Evolutionary conservation across 2,888 invertebrate species (phyloP).

Genomic region (Melanargia galathea): DNA sequence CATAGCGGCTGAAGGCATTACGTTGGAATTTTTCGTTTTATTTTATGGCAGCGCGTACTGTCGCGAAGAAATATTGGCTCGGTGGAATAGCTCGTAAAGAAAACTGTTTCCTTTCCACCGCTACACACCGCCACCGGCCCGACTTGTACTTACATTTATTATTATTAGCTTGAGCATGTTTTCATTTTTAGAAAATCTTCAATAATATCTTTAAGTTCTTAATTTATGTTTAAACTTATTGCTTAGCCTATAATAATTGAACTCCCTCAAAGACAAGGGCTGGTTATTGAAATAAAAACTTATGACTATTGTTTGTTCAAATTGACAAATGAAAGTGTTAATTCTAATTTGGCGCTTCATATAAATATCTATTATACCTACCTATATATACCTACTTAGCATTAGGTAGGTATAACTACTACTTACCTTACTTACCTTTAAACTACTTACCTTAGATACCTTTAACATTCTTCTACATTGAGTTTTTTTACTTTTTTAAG

Average conservation of each 20-base stretch:
- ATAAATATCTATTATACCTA: too few relatives aligned
- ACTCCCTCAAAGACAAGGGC: too few relatives aligned
- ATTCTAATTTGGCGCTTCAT: too few relatives aligned
- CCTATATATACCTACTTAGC: too few relatives aligned
- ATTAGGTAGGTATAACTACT: too few relatives aligned
- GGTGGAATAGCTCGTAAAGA: slow-evolving; percentile 82
- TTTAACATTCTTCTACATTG: too few relatives aligned
- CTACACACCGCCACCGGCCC: slow-evolving; percentile 73
- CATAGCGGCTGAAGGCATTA: slow-evolving; percentile 72
- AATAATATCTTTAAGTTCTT: background rate
- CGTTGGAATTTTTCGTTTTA: slow-evolving; percentile 82
- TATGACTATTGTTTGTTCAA: too few relatives aligned
- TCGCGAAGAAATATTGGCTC: slow-evolving; percentile 82
- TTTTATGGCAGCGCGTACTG: slow-evolving; percentile 81
- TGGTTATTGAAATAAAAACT: too few relatives aligned
- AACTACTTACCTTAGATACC: too few relatives aligned
- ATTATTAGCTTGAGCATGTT: slow-evolving; percentile 53
- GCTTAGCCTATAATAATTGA: background rate
- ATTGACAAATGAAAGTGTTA: too few relatives aligned
- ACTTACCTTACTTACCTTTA: too few relatives aligned
- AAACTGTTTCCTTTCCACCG: slow-evolving; percentile 76
- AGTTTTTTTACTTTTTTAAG: too few relatives aligned
- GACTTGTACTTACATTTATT: slow-evolving; percentile 56
- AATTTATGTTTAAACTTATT: background rate
- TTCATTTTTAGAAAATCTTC: slow-evolving; percentile 49